Percentiles rank a stretch among this genome's conserved stretches.
Evolutionary conservation across 2,113 vertebrate genomes (phyloP).

Genomic region (Rhizomys pruinosus): DNA sequence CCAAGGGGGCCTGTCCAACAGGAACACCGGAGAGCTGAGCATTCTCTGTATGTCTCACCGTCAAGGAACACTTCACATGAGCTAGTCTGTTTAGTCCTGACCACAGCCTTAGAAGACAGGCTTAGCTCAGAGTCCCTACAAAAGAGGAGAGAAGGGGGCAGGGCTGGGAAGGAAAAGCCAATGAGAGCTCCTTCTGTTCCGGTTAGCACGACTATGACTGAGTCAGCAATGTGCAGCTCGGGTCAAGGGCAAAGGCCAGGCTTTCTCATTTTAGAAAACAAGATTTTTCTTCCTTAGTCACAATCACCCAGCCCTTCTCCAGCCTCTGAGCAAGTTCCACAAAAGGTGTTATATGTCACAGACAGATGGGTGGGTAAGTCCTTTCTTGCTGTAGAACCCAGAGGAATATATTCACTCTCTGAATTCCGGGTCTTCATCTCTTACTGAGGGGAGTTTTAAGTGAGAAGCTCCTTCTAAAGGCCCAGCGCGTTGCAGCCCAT

Average conservation of each 20-base stretch:
- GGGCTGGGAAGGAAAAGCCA: neutral
- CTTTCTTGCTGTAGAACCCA: neutral
- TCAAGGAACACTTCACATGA: neutral
- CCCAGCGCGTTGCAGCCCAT: neutral
- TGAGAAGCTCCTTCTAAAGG: neutral
- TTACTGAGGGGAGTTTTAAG: neutral
- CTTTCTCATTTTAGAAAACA: neutral
- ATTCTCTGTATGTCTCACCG: accelerated
- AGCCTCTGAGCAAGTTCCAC: neutral
- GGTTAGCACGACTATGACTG: accelerated
- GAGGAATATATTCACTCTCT: neutral
- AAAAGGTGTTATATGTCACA: neutral
- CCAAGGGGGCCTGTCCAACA: neutral
- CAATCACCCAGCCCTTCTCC: accelerated
- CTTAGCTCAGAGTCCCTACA: too few relatives aligned
- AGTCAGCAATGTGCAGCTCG: neutral
- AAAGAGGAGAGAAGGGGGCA: neutral
- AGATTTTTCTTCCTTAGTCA: accelerated
- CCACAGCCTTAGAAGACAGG: neutral
- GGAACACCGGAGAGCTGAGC: neutral
- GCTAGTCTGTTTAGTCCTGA: neutral
- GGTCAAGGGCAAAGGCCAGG: accelerated
- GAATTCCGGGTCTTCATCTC: neutral
- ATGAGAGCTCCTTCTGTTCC: neutral
- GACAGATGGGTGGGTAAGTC: accelerated